Percentiles rank a stretch among this genome's conserved stretches.
These are phyloP conservation scores for Eospalax fontanierii DNA, from an alignment of 2,797 vertebrate species.

Conservation along the genomic window DNA sequence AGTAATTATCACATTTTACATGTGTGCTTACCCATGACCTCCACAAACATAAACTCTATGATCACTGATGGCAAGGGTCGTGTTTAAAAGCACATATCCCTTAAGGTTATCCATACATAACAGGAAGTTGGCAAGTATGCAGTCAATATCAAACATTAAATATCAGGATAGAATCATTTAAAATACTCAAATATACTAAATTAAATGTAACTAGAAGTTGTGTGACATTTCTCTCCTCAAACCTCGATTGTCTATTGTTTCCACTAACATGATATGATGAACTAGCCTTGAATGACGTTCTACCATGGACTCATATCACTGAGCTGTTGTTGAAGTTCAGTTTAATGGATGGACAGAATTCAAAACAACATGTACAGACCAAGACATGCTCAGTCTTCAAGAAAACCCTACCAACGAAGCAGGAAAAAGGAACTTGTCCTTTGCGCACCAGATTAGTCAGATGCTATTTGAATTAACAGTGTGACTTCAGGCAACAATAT, in stretches of 20 bases:
- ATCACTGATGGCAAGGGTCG: background rate
- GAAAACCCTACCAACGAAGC: background rate
- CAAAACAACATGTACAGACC: background rate
- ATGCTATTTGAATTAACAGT: background rate
- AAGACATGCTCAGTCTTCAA: background rate
- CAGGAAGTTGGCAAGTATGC: background rate
- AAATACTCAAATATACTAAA: background rate
- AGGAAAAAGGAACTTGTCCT: background rate
- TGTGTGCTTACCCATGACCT: background rate
- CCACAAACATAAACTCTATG: background rate
- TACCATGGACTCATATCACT: background rate
- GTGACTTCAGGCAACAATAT: background rate
- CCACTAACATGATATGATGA: background rate
- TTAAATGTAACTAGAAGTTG: constrained; percentile 38
- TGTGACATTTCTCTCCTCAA: background rate
- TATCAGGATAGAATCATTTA: constrained; percentile 23
- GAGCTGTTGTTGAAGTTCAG: background rate
- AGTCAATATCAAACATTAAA: constrained; percentile 17
- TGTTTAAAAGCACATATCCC: background rate
- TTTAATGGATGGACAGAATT: background rate
- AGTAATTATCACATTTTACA: constrained; percentile 41
- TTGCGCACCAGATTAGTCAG: background rate
- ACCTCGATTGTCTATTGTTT: background rate
- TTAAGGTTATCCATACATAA: background rate
- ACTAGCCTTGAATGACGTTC: constrained; percentile 17